Evolutionary conservation across 1,140 invertebrate species (phyloP), one percentile per base, ranked within the genome.

Genomic region (Calycopis cecrops): DNA sequence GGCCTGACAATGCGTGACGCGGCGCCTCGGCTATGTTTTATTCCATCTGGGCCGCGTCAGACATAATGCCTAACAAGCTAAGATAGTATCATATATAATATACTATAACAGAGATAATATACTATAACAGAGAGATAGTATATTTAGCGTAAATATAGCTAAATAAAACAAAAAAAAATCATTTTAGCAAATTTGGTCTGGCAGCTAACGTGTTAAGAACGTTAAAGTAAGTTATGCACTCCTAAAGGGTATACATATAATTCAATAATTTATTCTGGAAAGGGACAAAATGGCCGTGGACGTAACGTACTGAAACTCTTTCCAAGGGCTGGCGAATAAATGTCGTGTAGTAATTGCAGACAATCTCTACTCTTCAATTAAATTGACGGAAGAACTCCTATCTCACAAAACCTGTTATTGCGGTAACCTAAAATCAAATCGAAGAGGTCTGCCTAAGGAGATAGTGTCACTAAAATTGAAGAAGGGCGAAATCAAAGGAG

Each of bases 221-320:
- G n/a, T n/a, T n/a, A n/a, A n/a, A n/a, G n/a, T 16, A 55, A 60
- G 34, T 38, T 60, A 10, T 60, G 48, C 34, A 38, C 52, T 40
- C 48, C 38, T 3, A 48, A 55, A 51, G 53, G 58, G 16, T 60
- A 55, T 35, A 60, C 58, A 44, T 51, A 48, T 38, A 53, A 56
- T 35, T 33, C 18, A 18, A 48, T 52, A 33, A 40, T 61, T 50
- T 56, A 61, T 52, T 38, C 59, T 35, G 59, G 50, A 48, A 61
- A 61, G 10, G 18, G 35, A 4, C 49, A 37, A 18, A 35, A 52
- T 44, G 49, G 34, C 11, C 14, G 37, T 38, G 53, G 56, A 55
- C 0, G 11, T 1, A 47, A 52, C 35, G 53, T 56, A 17, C 6
- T 52, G 10, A 49, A 33, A 40, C 50, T 61, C 10, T 49, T 48